Percentiles rank a stretch among this genome's conserved stretches.
phyloP scores from a whole-genome alignment of 2,888 invertebrate species.

The Lasius platythorax region DNA sequence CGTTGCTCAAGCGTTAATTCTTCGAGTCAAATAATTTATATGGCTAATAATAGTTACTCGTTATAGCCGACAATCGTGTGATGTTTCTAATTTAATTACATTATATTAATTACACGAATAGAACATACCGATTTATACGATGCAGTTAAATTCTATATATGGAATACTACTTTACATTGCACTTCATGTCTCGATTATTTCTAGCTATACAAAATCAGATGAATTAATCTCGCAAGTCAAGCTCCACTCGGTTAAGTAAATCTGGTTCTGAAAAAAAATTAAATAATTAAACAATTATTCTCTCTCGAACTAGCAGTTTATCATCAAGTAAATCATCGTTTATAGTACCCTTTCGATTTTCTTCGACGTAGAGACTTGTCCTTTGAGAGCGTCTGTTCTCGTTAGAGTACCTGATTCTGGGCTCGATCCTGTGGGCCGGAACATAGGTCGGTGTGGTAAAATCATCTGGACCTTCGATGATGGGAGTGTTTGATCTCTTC shows the following conservation, averaged over 20 bases:
- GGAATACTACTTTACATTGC: conserved; percentile 53
- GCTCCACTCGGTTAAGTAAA: conserved; percentile 83
- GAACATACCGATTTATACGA: conserved; percentile 28
- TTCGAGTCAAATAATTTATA: not conserved
- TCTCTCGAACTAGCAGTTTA: not conserved
- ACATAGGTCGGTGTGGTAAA: conserved; percentile 84
- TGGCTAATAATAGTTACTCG: not conserved
- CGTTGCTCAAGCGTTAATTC: not conserved
- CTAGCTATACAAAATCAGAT: conserved; percentile 49
- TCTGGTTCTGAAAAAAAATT: conserved; percentile 81
- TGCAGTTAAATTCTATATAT: conserved; percentile 15
- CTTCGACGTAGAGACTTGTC: conserved; percentile 83
- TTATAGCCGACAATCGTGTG: not conserved
- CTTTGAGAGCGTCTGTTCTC: conserved; percentile 82
- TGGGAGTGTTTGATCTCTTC: conserved; percentile 75
- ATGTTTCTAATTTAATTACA: not conserved
- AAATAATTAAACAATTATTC: not conserved
- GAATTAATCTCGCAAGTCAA: conserved; percentile 75
- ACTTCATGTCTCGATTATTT: conserved; percentile 34
- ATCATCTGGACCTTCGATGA: conserved; percentile 79
- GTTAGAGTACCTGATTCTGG: conserved; percentile 81
- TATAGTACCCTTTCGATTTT: conserved; percentile 81
- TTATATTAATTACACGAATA: not conserved
- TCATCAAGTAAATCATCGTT: not conserved
- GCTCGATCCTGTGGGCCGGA: conserved; percentile 82